Evolutionary conservation across 2,113 vertebrate species (phyloP), one percentile per base, ranked within the genome.

Genomic region (Saccopteryx leptura): DNA sequence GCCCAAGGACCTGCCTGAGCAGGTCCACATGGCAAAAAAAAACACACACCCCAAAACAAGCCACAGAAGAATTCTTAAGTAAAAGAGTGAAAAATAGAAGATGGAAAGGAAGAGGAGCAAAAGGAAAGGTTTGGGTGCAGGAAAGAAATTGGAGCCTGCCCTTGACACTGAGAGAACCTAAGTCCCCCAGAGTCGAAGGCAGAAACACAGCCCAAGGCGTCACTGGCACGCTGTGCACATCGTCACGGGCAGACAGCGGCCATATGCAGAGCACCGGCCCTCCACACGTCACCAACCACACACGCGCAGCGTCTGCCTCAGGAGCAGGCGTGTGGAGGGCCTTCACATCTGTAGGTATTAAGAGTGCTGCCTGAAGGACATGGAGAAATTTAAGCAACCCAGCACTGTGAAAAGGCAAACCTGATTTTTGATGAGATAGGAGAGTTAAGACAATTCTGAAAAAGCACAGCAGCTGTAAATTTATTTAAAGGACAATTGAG

Each of bases 151-250:
- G 39, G 48, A 94, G 17, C 33, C 24, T 9, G 60, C 48, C 66
- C 54, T 58, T 31, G 65, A 54, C 61, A 48, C 4, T 54, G 31
- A 71, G 78, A 81, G n/a, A 46, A 1, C 0, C 39, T 23, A 87
- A 76, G 19, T 1, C 39, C 26, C 63, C 33, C 9, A 24, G 14
- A 54, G 23, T n/a, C 69, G 54, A 46, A 61, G n/a, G 24, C 56
- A 71, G 48, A 46, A 4, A 5, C 1, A 0, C 1, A 48, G 65
- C 46, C 2, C 1, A 4, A 0, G 1, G 54, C 9, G 19, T 1
- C 28, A 9, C 5, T 26, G 33, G 23, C 0, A 0, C 6, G 0
- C 28, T 1, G 6, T 1, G 52, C 56, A 26, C 5, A 1, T 33
- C 79, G 31, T 15, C 19, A 61, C 0, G 2, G 50, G 28, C 1